Conservation (phyloP, 2,888 invertebrate genomes). For the Athripsodes cinereus region DNA sequence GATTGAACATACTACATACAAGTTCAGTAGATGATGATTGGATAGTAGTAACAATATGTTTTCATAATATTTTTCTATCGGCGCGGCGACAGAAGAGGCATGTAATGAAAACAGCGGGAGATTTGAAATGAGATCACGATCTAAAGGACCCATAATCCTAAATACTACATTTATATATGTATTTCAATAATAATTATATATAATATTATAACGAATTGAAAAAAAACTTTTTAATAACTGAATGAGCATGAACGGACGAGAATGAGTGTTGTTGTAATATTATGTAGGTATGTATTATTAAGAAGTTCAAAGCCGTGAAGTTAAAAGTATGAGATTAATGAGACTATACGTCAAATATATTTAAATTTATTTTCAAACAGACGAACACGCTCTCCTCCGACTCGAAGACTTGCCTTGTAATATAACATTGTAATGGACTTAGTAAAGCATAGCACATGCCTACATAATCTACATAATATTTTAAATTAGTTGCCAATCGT, state of each 20-base stretch:
- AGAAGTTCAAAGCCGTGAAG: constrained; percentile 5
- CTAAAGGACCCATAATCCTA: no score
- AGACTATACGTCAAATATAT: constrained; percentile 23
- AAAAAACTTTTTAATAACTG: constrained; percentile 12
- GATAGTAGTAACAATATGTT: constrained; percentile 7
- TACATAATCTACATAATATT: no score
- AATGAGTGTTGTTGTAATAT: constrained; percentile 4
- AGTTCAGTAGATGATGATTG: constrained; percentile 6
- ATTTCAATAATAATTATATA: constrained; percentile 19
- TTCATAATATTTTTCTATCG: constrained; percentile 3
- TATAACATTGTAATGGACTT: constrained; percentile 16
- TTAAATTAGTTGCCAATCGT: constrained; percentile 24
- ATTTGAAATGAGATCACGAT: constrained; percentile 23
- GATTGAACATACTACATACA: no score
- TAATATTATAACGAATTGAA: constrained; percentile 13
- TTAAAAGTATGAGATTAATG: constrained; percentile 19
- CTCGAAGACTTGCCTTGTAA: no score
- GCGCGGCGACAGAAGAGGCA: no score
- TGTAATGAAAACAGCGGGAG: constrained; percentile 23
- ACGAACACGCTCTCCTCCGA: constrained; percentile 10
- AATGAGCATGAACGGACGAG: constrained; percentile 11
- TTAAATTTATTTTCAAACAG: constrained; percentile 24
- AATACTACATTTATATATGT: constrained; percentile 15
- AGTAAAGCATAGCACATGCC: neutral
- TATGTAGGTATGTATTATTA: no score